Evolutionary conservation across 2,113 vertebrate genomes (phyloP).

Genomic region (Eulacestoma nigropectus): DNA sequence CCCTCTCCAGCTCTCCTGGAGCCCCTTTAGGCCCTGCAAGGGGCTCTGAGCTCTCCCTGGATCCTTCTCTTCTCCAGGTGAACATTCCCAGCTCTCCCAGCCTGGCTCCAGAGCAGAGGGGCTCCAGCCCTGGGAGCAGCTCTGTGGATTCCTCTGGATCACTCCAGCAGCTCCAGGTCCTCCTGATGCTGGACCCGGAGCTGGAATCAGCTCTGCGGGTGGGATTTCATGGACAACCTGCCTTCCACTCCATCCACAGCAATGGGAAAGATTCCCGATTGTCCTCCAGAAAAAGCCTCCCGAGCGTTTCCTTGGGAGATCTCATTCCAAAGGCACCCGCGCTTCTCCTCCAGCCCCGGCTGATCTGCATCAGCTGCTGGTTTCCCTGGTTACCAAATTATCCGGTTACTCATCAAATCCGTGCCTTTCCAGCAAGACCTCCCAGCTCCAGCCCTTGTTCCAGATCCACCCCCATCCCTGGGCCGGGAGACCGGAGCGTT

Average conservation of each 20-base stretch:
- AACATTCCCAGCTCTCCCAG: neutral
- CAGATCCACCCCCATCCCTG: neutral
- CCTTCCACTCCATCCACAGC: neutral
- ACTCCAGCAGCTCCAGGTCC: neutral
- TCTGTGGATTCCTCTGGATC: neutral
- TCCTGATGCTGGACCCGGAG: fast-evolving
- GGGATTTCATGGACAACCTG: neutral
- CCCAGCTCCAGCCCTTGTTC: neutral
- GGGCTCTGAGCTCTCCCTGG: neutral
- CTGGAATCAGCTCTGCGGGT: neutral
- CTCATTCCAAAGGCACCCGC: neutral
- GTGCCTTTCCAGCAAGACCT: neutral
- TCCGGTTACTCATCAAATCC: neutral
- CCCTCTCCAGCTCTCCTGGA: neutral
- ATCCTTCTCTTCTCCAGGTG: neutral
- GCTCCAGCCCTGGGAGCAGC: neutral
- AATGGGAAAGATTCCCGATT: fast-evolving
- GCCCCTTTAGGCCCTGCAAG: neutral
- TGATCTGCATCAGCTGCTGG: neutral
- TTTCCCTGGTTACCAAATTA: neutral
- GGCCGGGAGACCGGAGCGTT: fast-evolving
- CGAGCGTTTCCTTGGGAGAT: neutral
- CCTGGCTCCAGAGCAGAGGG: neutral
- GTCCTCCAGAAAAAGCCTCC: neutral
- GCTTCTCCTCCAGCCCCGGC: neutral